Evolutionary conservation across 2,888 invertebrate species (phyloP).

Genomic region (Adineta ricciae): DNA sequence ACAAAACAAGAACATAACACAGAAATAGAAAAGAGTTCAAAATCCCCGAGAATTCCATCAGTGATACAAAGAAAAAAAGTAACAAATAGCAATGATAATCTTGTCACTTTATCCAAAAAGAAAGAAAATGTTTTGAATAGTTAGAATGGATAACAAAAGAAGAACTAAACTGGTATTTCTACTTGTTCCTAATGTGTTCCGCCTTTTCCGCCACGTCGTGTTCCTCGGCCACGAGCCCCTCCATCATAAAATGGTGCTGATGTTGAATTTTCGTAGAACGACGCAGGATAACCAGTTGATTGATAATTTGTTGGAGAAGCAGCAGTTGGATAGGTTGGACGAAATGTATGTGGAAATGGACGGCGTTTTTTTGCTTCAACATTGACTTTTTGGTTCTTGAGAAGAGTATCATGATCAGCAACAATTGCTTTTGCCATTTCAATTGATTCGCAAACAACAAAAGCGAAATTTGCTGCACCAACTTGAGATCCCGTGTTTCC

Average conservation of each 20-base stretch:
- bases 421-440: conserved; percentile 2
- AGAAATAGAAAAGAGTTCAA: background rate
- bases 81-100: background rate
- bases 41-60: background rate
- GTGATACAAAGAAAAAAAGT: background rate
- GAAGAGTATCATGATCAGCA: background rate
- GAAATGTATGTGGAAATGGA: conserved; percentile 13
- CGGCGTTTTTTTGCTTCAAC: conserved; percentile 18
- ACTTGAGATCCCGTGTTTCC: conserved; percentile 14
- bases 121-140: background rate
- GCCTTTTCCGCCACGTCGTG: background rate
- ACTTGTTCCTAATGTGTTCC: background rate
- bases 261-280: background rate
- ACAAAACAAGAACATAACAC: background rate
- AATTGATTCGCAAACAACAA: conserved; percentile 17
- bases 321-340: conserved; percentile 3
- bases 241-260: background rate
- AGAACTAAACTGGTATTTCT: background rate
- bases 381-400: background rate
- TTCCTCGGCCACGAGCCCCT: background rate
- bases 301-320: background rate
- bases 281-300: background rate
- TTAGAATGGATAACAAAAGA: background rate
- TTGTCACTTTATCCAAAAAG: background rate
- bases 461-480: background rate